These are phyloP conservation scores for Scleropages formosus DNA, from an alignment of 2,797 vertebrate species.

Conservation along the genomic window DNA sequence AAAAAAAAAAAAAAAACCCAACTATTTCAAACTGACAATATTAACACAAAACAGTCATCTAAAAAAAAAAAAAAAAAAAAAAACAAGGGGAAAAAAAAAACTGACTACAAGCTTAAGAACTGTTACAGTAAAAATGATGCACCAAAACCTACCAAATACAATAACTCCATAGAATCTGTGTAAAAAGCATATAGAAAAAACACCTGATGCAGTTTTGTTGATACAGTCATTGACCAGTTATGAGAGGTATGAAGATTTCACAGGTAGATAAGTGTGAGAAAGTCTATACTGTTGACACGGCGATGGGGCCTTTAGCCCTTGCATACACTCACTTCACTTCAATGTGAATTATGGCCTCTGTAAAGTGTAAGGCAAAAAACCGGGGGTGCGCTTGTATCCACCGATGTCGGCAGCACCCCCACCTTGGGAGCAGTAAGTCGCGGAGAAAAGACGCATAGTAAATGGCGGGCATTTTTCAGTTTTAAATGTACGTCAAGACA, in stretches of 20 bases:
- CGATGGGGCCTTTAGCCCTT: slow-evolving; percentile 87
- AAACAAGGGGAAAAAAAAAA: too few species aligned
- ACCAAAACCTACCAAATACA: slow-evolving; percentile 92
- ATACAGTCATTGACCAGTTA: slow-evolving; percentile 99
- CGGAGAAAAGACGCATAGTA: slow-evolving; percentile 52
- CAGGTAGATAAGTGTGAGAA: slow-evolving; percentile 99
- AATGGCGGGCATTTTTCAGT: slow-evolving; percentile 44
- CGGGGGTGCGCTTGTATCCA: slow-evolving; percentile 93
- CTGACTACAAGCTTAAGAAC: slow-evolving; percentile 88
- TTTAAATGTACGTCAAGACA: slow-evolving; percentile 48
- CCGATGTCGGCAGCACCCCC: slow-evolving; percentile 31
- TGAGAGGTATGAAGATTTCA: slow-evolving; percentile 99
- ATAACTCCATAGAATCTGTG: slow-evolving; percentile 98
- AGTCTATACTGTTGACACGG: slow-evolving; percentile 91
- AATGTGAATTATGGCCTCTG: slow-evolving; percentile 98
- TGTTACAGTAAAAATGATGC: slow-evolving; percentile 97
- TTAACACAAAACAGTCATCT: slow-evolving; percentile 98
- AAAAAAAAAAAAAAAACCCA: too few species aligned
- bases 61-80: slow-evolving; percentile 83
- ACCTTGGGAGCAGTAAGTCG: slow-evolving; percentile 18
- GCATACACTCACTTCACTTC: slow-evolving; percentile 98
- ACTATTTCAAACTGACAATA: slow-evolving; percentile 95
- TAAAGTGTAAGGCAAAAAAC: slow-evolving; percentile 98
- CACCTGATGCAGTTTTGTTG: slow-evolving; percentile 99
- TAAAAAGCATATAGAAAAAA: slow-evolving; percentile 99